phyloP scores from a whole-genome alignment of 2,113 vertebrate species.

The Cyprinus carpio region DNA sequence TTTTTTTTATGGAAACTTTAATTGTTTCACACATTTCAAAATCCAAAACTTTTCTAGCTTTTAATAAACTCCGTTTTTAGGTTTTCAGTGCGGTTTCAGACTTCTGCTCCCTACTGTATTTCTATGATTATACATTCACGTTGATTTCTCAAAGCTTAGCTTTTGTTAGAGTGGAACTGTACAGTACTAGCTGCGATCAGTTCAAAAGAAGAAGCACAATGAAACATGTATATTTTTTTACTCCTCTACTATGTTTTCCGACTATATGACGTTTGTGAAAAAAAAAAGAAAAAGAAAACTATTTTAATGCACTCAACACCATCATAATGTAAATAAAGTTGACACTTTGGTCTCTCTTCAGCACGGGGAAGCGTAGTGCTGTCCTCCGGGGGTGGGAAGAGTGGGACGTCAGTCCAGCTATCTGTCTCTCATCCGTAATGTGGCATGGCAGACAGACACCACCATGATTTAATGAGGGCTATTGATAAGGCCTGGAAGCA shows the following conservation, averaged over 20 bases:
- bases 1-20: neutral
- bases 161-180: neutral
- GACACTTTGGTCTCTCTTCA: slow-evolving; percentile 33
- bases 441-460: slow-evolving; percentile 35
- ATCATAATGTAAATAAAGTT: slow-evolving; percentile 32
- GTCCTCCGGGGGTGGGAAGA: slow-evolving; percentile 14
- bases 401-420: slow-evolving; percentile 17
- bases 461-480: slow-evolving; percentile 43
- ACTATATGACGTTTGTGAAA: neutral
- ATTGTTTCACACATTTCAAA: neutral
- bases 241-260: neutral
- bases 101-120: neutral
- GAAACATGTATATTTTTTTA: neutral
- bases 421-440: slow-evolving; percentile 38
- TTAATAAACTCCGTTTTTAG: neutral
- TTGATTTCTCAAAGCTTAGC: neutral
- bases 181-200: neutral
- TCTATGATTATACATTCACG: neutral
- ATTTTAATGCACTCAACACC: neutral
- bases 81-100: neutral
- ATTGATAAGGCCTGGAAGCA: slow-evolving; percentile 29
- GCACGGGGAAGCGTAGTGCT: neutral
- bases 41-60: neutral
- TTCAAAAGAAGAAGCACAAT: neutral
- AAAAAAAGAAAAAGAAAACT: neutral